Conservation (phyloP, 2,797 vertebrate genomes). For the Alca torda region DNA sequence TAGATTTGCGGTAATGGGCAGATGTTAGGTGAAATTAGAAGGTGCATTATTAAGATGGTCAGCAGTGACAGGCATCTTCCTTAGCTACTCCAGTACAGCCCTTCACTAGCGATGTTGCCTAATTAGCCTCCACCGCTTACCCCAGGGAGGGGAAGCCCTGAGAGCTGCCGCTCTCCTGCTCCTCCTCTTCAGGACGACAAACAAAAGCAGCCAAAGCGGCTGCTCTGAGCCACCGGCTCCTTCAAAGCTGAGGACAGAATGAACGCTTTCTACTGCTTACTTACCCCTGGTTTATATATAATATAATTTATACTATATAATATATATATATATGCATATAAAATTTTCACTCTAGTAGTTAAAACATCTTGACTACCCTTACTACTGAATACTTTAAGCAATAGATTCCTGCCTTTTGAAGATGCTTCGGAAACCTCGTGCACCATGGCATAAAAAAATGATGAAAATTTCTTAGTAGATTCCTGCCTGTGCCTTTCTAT, state of each 20-base stretch:
- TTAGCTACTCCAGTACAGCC: neutral
- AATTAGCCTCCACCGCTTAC: conserved; percentile 11
- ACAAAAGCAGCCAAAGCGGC: conserved; percentile 14
- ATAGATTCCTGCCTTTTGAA: neutral
- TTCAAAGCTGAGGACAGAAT: neutral
- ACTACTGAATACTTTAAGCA: neutral
- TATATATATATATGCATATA: neutral
- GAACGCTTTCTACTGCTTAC: neutral
- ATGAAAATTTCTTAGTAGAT: neutral
- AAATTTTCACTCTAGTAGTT: neutral
- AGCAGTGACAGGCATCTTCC: neutral
- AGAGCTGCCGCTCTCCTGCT: neutral
- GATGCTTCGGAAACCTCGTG: neutral
- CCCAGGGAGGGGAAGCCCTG: conserved; percentile 6
- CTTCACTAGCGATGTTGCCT: neutral
- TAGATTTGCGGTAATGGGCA: neutral
- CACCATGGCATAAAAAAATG: neutral
- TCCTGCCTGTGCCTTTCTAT: neutral
- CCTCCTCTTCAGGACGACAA: neutral
- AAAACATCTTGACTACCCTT: neutral
- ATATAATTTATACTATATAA: neutral
- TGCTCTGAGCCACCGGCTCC: neutral
- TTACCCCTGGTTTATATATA: neutral
- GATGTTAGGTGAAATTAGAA: neutral
- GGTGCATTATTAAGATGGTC: neutral